Evolutionary conservation across 2,113 vertebrate genomes (phyloP).

Genomic region (Hassar affinis): DNA sequence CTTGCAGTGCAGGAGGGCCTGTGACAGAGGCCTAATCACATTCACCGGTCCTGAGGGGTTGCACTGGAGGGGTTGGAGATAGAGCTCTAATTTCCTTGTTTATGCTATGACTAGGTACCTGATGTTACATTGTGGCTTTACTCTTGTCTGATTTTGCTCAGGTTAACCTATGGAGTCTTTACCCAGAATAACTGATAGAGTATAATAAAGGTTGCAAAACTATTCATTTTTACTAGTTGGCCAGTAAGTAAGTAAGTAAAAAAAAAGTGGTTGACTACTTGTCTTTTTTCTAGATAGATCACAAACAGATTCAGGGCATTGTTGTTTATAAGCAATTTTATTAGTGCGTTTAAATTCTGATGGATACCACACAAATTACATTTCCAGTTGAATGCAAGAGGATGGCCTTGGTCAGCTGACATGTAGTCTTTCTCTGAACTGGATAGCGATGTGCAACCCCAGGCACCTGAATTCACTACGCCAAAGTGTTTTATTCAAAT

Average conservation of each 20-base stretch:
- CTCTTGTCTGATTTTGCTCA: neutral
- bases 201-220: neutral
- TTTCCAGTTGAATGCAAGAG: neutral
- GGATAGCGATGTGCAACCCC: neutral
- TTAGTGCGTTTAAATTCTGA: neutral
- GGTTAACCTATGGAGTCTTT: constrained; percentile 13
- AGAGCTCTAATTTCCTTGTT: constrained; percentile 35
- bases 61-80: constrained; percentile 31
- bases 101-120: constrained; percentile 16
- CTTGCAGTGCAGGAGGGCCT: constrained; percentile 75
- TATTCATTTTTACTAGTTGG: neutral
- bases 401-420: neutral
- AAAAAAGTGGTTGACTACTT: neutral
- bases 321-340: neutral
- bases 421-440: neutral
- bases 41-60: constrained; percentile 34
- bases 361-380: neutral
- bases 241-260: neutral
- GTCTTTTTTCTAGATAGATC: neutral
- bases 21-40: constrained; percentile 78
- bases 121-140: constrained; percentile 2
- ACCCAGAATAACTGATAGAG: neutral
- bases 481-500: neutral
- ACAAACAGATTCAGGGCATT: neutral
- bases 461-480: neutral